A percentile compares a stretch with the other conserved stretches of the same genome.
These are phyloP conservation scores for Melipona bicolor DNA, from an alignment of 2,888 invertebrate genomes.

Conservation along the genomic window DNA sequence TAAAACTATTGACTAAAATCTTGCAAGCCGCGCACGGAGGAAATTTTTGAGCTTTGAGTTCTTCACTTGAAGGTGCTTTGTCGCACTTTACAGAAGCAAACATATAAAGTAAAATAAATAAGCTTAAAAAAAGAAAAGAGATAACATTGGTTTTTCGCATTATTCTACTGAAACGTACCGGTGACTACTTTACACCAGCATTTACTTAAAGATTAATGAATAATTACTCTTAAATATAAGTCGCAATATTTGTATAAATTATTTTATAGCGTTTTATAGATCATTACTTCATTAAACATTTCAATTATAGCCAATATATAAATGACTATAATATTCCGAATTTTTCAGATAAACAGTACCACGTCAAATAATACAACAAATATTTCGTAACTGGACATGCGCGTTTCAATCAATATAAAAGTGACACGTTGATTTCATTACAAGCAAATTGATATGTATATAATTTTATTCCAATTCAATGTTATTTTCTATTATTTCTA, in stretches of 20 bases:
- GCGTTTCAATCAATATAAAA: slow-evolving; percentile 31
- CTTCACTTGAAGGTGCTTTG: slow-evolving; percentile 66
- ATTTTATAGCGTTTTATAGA: slow-evolving; percentile 7
- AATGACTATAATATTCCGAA: neutral
- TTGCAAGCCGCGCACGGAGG: slow-evolving; percentile 93
- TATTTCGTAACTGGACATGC: slow-evolving; percentile 37
- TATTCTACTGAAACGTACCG: slow-evolving; percentile 56
- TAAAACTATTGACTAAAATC: slow-evolving; percentile 90
- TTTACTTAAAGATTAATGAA: slow-evolving; percentile 23
- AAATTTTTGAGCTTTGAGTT: slow-evolving; percentile 84
- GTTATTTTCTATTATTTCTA: neutral
- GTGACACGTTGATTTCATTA: neutral
- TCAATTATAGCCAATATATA: slow-evolving; percentile 3
- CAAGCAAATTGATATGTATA: neutral
- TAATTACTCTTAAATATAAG: neutral
- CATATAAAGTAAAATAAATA: slow-evolving; percentile 55
- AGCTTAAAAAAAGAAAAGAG: slow-evolving; percentile 49
- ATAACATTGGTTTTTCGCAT: slow-evolving; percentile 58
- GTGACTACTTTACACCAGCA: slow-evolving; percentile 8
- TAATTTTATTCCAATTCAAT: neutral
- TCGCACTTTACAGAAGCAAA: slow-evolving; percentile 46
- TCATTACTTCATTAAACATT: slow-evolving; percentile 13
- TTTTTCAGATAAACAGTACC: slow-evolving; percentile 27
- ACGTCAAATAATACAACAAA: slow-evolving; percentile 34
- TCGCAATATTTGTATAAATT: neutral